Conservation (phyloP, 2,797 vertebrate species). For the Numenius phaeopus region DNA sequence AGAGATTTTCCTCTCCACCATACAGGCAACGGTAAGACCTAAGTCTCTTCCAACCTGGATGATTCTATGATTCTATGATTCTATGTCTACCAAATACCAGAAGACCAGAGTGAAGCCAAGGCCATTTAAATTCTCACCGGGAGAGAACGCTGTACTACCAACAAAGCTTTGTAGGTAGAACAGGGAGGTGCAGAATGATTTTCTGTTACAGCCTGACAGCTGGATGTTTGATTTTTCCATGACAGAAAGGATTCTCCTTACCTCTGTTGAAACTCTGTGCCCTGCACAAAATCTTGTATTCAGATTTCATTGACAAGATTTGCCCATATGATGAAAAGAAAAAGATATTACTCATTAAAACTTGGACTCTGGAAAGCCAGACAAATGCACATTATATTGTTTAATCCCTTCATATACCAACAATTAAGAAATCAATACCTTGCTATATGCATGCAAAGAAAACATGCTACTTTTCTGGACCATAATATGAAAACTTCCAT, state of each 20-base stretch:
- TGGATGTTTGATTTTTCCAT: background rate
- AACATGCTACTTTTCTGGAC: background rate
- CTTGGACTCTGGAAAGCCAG: background rate
- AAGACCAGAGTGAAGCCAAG: background rate
- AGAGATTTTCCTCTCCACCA: background rate
- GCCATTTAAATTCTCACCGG: background rate
- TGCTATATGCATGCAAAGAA: background rate
- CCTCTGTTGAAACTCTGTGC: background rate
- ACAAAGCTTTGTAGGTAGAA: background rate
- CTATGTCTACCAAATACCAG: background rate
- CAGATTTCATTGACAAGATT: background rate
- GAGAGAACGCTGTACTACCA: rapidly evolving
- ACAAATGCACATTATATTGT: background rate
- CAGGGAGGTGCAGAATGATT: background rate
- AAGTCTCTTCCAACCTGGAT: too few species aligned
- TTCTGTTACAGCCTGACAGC: background rate
- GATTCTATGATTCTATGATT: too few species aligned
- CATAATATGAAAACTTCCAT: background rate
- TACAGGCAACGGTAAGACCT: background rate
- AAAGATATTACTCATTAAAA: background rate
- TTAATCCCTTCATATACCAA: background rate
- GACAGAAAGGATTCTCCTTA: background rate
- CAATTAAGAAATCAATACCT: background rate
- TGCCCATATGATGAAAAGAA: background rate
- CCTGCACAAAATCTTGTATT: background rate